Conservation (phyloP, 2,797 vertebrate genomes). For the Acanthis flammea region DNA sequence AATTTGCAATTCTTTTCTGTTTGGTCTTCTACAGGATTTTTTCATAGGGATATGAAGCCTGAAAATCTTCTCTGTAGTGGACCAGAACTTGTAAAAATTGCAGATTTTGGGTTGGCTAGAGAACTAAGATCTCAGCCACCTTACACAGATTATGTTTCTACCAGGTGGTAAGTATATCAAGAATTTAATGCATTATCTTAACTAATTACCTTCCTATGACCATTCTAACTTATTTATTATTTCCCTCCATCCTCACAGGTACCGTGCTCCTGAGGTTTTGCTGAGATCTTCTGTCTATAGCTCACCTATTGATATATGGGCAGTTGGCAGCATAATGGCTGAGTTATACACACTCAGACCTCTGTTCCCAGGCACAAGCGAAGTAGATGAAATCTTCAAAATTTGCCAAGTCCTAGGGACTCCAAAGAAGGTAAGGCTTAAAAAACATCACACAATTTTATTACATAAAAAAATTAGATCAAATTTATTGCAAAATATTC, state of each 20-base stretch:
- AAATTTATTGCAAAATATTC: neutral
- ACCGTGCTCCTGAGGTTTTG: constrained; percentile 94
- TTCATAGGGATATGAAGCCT: constrained; percentile 98
- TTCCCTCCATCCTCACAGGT: constrained; percentile 77
- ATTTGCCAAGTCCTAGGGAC: constrained; percentile 98
- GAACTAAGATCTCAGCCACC: constrained; percentile 96
- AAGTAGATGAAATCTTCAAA: constrained; percentile 98
- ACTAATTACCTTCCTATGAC: neutral
- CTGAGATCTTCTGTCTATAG: constrained; percentile 90
- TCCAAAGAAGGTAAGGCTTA: constrained; percentile 87
- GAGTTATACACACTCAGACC: constrained; percentile 94
- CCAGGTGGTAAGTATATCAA: constrained; percentile 85
- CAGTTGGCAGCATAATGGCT: constrained; percentile 97
- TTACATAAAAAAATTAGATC: neutral
- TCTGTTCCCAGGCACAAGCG: constrained; percentile 95
- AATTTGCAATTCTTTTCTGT: neutral
- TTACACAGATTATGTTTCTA: constrained; percentile 97
- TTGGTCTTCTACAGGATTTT: constrained; percentile 82
- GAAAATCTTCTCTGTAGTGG: constrained; percentile 98
- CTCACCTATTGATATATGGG: constrained; percentile 97
- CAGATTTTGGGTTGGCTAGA: constrained; percentile 96
- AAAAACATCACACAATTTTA: neutral
- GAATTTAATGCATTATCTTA: neutral
- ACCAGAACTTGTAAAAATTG: constrained; percentile 97
- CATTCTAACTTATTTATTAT: neutral